Evolutionary conservation across 2,888 invertebrate genomes (phyloP), one percentile per base, ranked within the genome.

Genomic region (Crocallis elinguaria): DNA sequence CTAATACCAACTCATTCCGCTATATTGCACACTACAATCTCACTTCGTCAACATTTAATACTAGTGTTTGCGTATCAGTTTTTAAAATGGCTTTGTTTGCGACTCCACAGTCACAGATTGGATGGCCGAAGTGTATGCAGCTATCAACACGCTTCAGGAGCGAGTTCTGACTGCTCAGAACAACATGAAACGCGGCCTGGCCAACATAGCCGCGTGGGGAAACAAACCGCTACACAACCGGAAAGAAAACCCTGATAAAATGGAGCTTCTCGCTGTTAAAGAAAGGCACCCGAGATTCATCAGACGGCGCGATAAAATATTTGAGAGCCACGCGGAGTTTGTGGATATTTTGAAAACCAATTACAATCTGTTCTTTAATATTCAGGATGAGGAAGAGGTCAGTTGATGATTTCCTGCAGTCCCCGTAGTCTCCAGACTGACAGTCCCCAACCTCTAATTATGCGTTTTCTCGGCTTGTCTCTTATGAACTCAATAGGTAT

Each of bases 151-250:
- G 55, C 83, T 98, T 5, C 95, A 96, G 73, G 92, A 93, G 45
- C 92, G 96, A 13, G 93, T 96, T 3, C 82, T 93, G 5, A 92
- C 92, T 33, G 94, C 95, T 0, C 95, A 96, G 73, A 86, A 86
- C 3, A 96, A 96, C 72, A 84, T 96, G 25, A 86, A 88, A 14
- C 80, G 84, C 0, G 92, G 95, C 0, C 77, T 93, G 1, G 73
- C 81, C 0, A 92, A 92, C 41, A 94, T 96, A 17, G 91, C 93
- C 0, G 85, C 88, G 0, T 98, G 98, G 97, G 95, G 95, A 0
- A 92, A 93, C 58, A 72, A 89, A 9, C 96, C 98, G 0, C 84
- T 98, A 5, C 96, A 95, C 74, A 93, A 94, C 71, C 84, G 98
- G 14, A 95, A 94, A 68, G 72, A 72, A 0, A 88, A 88, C 43